A percentile compares a stretch with the other conserved stretches of the same genome.
Evolutionary conservation across 2,797 vertebrate species (phyloP).

Genomic region (Clarias fuscus): DNA sequence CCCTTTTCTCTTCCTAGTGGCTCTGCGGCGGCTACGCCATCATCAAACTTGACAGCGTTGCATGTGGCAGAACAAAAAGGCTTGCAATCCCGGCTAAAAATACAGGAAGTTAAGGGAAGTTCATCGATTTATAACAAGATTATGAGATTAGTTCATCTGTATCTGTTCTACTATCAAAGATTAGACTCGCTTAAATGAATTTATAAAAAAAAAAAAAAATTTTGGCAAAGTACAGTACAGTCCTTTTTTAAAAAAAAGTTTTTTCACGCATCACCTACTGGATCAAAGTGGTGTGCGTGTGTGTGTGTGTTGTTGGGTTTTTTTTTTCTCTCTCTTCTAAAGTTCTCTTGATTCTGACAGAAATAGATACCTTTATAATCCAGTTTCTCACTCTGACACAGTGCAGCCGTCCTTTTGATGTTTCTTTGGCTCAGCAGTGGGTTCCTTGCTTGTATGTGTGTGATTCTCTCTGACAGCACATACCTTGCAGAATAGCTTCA

Average conservation of each 20-base stretch:
- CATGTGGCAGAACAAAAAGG: background rate
- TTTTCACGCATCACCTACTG: background rate
- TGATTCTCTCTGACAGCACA: conserved; percentile 21
- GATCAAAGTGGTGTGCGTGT: background rate
- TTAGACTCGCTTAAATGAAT: background rate
- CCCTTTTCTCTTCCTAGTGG: background rate
- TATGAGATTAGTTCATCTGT: background rate
- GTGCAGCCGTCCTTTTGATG: conserved; percentile 28
- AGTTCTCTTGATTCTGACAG: conserved; percentile 13
- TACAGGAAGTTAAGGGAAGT: background rate
- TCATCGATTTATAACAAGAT: background rate
- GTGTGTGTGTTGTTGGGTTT: background rate
- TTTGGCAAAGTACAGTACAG: background rate
- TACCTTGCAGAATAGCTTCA: conserved; percentile 50
- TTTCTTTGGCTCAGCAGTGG: conserved; percentile 41
- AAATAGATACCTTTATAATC: conserved; percentile 16
- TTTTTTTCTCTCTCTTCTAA: background rate
- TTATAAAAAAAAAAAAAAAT: too few species aligned
- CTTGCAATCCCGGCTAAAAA: background rate
- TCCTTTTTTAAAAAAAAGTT: too few species aligned
- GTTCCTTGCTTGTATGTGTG: conserved; percentile 21
- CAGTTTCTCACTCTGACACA: background rate
- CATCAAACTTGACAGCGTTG: too few species aligned
- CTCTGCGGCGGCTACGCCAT: too few species aligned
- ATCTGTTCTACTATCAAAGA: background rate